Percentiles rank a stretch among this genome's conserved stretches.
Conservation (phyloP, 1,140 invertebrate genomes). For the Aphaenogaster rudis region DNA sequence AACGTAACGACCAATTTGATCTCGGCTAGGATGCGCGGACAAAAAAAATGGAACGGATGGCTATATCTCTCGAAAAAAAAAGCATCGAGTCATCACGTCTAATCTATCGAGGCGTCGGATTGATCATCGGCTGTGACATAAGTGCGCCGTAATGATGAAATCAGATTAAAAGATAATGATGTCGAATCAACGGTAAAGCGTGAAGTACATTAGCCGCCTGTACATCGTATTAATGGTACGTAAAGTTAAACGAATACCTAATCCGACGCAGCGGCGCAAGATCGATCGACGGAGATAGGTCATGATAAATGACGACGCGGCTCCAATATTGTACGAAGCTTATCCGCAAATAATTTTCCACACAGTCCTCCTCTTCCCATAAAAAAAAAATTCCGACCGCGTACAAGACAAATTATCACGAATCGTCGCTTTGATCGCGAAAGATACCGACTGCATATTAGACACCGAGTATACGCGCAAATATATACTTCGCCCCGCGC, state of each 20-base stretch:
- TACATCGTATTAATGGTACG: slow-evolving; percentile 15
- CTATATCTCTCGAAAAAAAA: slow-evolving; percentile 22
- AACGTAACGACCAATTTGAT: slow-evolving; percentile 44
- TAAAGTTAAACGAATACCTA: slow-evolving; percentile 51
- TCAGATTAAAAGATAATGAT: slow-evolving; percentile 58
- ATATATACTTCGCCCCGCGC: no score
- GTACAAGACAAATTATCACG: background rate
- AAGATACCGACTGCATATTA: background rate
- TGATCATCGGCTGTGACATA: slow-evolving; percentile 16
- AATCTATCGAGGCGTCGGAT: background rate
- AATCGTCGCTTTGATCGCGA: background rate
- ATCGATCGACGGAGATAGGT: background rate
- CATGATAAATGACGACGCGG: background rate
- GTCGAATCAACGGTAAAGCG: slow-evolving; percentile 11
- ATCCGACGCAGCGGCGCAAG: background rate
- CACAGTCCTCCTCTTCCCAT: background rate
- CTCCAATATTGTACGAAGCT: background rate
- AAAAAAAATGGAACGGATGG: slow-evolving; percentile 24
- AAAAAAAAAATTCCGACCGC: slow-evolving; percentile 1
- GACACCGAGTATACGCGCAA: no score
- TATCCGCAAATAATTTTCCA: slow-evolving; percentile 16
- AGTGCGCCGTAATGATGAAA: slow-evolving; percentile 50
- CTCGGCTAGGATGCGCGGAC: no score
- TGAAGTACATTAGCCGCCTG: slow-evolving; percentile 6
- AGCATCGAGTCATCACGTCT: slow-evolving; percentile 26